phyloP scores from a whole-genome alignment of 1,140 invertebrate genomes.

The Apis florea region DNA sequence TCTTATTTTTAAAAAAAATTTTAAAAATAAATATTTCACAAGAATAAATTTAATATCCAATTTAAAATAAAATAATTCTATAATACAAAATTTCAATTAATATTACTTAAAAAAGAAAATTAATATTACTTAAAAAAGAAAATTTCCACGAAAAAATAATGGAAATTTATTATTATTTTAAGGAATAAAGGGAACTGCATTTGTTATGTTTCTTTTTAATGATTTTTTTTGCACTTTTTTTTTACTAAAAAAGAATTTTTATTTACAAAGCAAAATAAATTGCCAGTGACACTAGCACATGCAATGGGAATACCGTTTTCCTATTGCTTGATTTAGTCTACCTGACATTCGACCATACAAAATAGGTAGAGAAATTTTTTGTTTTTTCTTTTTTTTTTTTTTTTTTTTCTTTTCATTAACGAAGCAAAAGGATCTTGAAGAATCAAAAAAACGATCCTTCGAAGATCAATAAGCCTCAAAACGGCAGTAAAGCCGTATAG shows the following conservation, averaged over 20 bases:
- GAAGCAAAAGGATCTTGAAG: constrained; percentile 42
- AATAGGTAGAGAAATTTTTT: constrained; percentile 42
- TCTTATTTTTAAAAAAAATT: not conserved
- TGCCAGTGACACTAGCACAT: constrained; percentile 34
- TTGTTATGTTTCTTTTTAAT: constrained; percentile 20
- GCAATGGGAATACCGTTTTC: constrained; percentile 57
- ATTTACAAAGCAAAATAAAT: constrained; percentile 55
- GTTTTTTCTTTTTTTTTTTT: not conserved
- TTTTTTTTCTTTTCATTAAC: constrained; percentile 10
- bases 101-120: not conserved
- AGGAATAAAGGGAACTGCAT: constrained; percentile 22
- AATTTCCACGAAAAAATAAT: not conserved
- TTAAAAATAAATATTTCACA: not conserved
- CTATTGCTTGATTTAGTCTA: constrained; percentile 44
- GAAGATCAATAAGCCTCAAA: constrained; percentile 35
- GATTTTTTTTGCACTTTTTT: constrained; percentile 13
- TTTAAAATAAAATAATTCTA: not conserved
- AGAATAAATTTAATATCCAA: not conserved
- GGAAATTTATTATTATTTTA: constrained; percentile 1
- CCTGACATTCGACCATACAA: constrained; percentile 39
- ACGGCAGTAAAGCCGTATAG: constrained; percentile 6
- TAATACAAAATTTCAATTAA: not conserved
- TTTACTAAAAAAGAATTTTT: constrained; percentile 54
- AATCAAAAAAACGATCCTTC: constrained; percentile 34
- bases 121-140: not conserved